phyloP scores from a whole-genome alignment of 2,113 vertebrate genomes.

The Cervus canadensis region DNA sequence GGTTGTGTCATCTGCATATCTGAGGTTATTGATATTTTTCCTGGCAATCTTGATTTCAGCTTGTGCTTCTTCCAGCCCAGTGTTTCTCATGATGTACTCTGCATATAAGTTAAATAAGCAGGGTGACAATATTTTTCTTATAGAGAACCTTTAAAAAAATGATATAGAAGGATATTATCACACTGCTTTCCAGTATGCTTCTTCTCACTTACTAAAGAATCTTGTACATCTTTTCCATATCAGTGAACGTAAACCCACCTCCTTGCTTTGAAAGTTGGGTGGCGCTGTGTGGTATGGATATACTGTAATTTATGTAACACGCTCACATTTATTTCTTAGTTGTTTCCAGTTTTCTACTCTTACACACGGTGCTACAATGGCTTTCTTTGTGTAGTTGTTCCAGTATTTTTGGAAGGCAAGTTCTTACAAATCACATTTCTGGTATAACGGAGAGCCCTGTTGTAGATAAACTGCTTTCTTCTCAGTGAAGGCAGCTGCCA shows the following conservation, averaged over 20 bases:
- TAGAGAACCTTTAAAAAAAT: not conserved
- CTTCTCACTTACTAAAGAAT: not conserved
- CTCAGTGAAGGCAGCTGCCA: not conserved
- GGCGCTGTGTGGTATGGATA: not conserved
- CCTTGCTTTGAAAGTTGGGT: not conserved
- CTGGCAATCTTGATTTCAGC: no score
- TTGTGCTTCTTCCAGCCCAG: no score
- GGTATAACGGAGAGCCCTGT: not conserved
- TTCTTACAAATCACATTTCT: not conserved
- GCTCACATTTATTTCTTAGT: not conserved
- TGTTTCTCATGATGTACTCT: no score
- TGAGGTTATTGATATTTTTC: no score
- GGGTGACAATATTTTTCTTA: not conserved
- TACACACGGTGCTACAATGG: not conserved
- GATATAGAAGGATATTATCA: not conserved
- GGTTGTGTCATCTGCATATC: no score
- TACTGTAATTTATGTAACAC: not conserved
- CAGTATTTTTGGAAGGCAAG: not conserved
- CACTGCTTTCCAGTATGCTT: not conserved
- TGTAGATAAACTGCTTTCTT: not conserved
- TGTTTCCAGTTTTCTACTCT: not conserved
- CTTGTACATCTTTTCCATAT: not conserved
- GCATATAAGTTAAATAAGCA: no score
- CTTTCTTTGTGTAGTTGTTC: not conserved
- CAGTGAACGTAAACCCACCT: not conserved